phyloP scores from a whole-genome alignment of 2,888 invertebrate genomes.

The Corbicula japonica region DNA sequence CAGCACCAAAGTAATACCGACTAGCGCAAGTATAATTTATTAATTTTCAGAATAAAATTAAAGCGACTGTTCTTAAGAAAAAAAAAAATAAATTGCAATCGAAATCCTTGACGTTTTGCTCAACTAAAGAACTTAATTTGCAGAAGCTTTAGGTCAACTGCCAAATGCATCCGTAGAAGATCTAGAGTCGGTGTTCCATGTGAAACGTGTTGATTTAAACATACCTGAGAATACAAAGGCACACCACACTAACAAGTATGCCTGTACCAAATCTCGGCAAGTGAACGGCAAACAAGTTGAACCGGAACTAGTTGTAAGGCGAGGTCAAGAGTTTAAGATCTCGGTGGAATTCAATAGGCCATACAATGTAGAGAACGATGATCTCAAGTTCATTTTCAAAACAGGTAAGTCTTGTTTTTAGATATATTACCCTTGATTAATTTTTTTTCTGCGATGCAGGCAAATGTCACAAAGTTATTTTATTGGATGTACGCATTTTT shows the following conservation, averaged over 20 bases:
- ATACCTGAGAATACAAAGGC: slow-evolving; percentile 28
- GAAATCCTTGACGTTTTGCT: not conserved
- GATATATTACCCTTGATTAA: not conserved
- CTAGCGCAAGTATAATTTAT: not conserved
- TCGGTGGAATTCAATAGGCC: slow-evolving; percentile 60
- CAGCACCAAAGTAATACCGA: not conserved
- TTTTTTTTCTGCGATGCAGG: not conserved
- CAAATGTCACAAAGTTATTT: not conserved
- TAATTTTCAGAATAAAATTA: not conserved
- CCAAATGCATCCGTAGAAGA: slow-evolving; percentile 14
- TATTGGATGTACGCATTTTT: not conserved
- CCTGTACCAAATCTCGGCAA: slow-evolving; percentile 26
- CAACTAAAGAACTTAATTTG: not conserved
- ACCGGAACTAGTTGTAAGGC: slow-evolving; percentile 87
- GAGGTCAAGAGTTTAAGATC: slow-evolving; percentile 70
- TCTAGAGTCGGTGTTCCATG: slow-evolving; percentile 24
- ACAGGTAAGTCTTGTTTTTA: slow-evolving; percentile 52
- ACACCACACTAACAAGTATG: slow-evolving; percentile 51
- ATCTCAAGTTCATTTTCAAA: slow-evolving; percentile 59
- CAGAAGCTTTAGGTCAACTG: not conserved
- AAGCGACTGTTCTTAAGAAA: not conserved
- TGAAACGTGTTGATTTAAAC: slow-evolving; percentile 31
- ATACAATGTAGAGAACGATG: slow-evolving; percentile 55
- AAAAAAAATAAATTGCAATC: no score
- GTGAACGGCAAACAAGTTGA: slow-evolving; percentile 15